A percentile compares a stretch with the other conserved stretches of the same genome.
These are phyloP conservation scores for Dicranocentrus wangi DNA, from an alignment of 2,888 invertebrate genomes.

Conservation along the genomic window DNA sequence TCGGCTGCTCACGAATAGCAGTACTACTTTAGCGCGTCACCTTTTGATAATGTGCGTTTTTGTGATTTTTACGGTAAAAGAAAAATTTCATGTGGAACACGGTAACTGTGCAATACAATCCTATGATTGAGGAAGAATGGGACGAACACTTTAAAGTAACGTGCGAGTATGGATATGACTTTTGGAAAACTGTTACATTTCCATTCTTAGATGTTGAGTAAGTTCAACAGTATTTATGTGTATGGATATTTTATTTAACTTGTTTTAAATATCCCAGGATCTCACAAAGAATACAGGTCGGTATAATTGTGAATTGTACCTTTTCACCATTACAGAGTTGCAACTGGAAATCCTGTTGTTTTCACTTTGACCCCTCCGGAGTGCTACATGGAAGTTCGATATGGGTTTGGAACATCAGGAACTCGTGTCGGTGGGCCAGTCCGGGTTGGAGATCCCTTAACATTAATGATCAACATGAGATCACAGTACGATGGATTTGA, in stretches of 20 bases:
- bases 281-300: background rate
- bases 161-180: constrained; percentile 96
- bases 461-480: constrained; percentile 93
- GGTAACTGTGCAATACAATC: constrained; percentile 94
- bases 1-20: background rate
- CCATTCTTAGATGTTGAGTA: constrained; percentile 95
- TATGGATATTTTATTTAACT: too few species aligned
- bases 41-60: too few species aligned
- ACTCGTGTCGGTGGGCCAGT: constrained; percentile 91
- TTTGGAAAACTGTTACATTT: constrained; percentile 97
- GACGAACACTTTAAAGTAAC: constrained; percentile 97
- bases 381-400: constrained; percentile 95
- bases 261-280: background rate
- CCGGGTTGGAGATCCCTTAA: constrained; percentile 90
- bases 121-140: constrained; percentile 92
- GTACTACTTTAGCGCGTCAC: too few species aligned
- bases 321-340: constrained; percentile 81
- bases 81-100: constrained; percentile 98
- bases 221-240: constrained; percentile 76
- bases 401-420: constrained; percentile 91
- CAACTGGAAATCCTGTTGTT: constrained; percentile 94
- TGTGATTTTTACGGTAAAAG: constrained; percentile 76
- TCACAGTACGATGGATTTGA: constrained; percentile 95
- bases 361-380: constrained; percentile 94
- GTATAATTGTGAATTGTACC: background rate